A percentile compares a stretch with the other conserved stretches of the same genome.
Conservation (phyloP, 2,888 invertebrate species). For the Tenthredo mesomela region DNA sequence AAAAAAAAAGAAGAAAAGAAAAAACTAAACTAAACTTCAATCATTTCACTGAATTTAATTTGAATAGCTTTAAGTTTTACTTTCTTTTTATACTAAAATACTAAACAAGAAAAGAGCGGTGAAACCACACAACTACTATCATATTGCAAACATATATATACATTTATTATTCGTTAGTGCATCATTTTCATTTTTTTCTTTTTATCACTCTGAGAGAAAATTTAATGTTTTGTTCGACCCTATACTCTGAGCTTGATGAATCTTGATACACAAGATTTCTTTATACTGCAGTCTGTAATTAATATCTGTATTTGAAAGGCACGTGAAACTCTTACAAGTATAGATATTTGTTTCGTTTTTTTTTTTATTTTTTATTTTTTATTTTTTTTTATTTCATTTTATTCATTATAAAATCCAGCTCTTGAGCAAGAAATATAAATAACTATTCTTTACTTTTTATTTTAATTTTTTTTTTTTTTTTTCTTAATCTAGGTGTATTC, state of each 20-base stretch:
- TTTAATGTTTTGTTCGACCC: not conserved
- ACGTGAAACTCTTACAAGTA: constrained; percentile 24
- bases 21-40: not conserved
- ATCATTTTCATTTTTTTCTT: not conserved
- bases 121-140: not conserved
- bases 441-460: not conserved
- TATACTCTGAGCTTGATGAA: not conserved
- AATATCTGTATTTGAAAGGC: constrained; percentile 34
- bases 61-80: not conserved
- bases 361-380: not conserved
- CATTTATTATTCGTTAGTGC: not conserved
- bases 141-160: not conserved
- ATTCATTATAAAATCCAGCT: constrained; percentile 5
- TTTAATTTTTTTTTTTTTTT: not conserved
- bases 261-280: not conserved
- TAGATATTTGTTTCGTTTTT: not conserved
- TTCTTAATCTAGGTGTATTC: not conserved
- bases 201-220: not conserved
- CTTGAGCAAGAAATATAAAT: constrained; percentile 13
- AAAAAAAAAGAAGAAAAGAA: not conserved
- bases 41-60: not conserved
- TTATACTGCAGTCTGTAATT: not conserved
- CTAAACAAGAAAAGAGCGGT: not conserved
- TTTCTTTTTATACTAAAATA: not conserved
- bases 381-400: not conserved